A percentile compares a stretch with the other conserved stretches of the same genome.
Evolutionary conservation across 2,888 invertebrate genomes (phyloP).

Genomic region (Dryococelus australis): DNA sequence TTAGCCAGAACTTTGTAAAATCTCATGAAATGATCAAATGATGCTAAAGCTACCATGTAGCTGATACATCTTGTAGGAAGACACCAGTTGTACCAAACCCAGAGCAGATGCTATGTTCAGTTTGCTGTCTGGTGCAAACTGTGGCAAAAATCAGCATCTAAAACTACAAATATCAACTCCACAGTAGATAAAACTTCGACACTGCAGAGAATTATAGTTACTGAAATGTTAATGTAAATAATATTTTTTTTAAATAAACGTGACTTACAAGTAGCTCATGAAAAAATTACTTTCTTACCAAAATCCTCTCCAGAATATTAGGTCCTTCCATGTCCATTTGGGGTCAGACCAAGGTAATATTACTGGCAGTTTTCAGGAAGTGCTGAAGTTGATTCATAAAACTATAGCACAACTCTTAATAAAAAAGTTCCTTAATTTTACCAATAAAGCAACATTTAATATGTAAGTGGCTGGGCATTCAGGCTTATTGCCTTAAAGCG

Average conservation of each 20-base stretch:
- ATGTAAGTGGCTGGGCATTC: too few species aligned
- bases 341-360: too few species aligned
- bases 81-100: not conserved
- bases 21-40: not conserved
- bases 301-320: too few species aligned
- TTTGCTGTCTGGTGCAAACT: too few species aligned
- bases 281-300: not conserved
- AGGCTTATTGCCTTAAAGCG: too few species aligned
- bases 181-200: not conserved
- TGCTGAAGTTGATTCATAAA: too few species aligned
- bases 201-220: not conserved
- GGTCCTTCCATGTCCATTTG: too few species aligned
- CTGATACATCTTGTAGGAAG: not conserved
- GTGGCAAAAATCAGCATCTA: too few species aligned
- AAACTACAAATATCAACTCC: not conserved
- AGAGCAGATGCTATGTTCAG: not conserved
- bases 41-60: not conserved
- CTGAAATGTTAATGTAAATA: not conserved
- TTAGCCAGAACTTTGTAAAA: not conserved
- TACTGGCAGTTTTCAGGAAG: too few species aligned
- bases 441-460: too few species aligned
- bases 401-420: too few species aligned
- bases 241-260: not conserved
- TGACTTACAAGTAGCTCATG: not conserved
- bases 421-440: too few species aligned